Base-by-base conservation (phyloP, 2,888 invertebrate genomes). In the Colletes collaris region DNA sequence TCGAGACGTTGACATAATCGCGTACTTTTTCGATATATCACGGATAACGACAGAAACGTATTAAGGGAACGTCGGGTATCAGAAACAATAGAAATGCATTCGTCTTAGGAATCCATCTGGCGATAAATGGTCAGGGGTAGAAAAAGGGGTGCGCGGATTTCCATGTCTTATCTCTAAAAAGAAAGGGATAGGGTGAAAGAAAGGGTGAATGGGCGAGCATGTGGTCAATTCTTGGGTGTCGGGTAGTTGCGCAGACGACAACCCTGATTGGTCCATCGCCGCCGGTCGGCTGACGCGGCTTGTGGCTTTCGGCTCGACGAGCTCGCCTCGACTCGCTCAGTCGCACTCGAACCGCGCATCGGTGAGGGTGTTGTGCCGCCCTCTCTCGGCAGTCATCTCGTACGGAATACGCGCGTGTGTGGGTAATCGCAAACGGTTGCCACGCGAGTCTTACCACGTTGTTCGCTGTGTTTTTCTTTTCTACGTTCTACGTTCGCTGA, bases 321-420 rank as follows among this genome's bases (percentile, higher is more conserved):
- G 86, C 82, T 84, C 82, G 82, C 84, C 79, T 72, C 85, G 81
- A 86, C 89, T 90, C 86, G 90, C 90, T 91, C 91, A 92, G 92
- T 92, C 90, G 90, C 89, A 89, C 90, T 91, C 90, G 90, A 91
- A 90, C 91, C 92, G 91, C 92, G 92, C 91, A 90, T 89, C 92
- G 90, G 90, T 85, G 78, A 88, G 88, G 91, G 86, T 87, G 85
- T 87, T 82, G 82, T 75, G 83, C 79, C 81, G 77, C 77, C 72
- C 80, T 74, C 80, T 83, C 79, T 82, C 79, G 69, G 68, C 50
- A 10, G 44, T 40, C 62, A 40, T 58, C 74, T 50, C 59, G 58
- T 59, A 76, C 81, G 76, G 81, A 83, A 81, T 72, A 67, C 56
- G 27, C 27, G 63, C 72, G 72, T 71, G 79, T 64, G 72, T 83